Base-by-base conservation (phyloP, 2,113 vertebrate species). In the Marmota flaviventris region DNA sequence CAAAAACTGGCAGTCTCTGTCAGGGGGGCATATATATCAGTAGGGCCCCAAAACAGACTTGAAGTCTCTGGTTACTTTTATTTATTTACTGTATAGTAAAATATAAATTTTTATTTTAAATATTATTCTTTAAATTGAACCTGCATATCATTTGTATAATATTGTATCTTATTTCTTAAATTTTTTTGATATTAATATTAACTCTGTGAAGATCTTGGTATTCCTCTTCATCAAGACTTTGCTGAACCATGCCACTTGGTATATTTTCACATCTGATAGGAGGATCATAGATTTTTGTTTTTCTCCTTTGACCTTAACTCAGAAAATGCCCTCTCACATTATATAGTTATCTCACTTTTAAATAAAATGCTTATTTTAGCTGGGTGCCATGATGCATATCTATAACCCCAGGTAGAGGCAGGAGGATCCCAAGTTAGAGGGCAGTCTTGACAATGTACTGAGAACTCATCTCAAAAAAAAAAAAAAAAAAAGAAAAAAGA, bases 141-240 rank as follows among this genome's bases (percentile, higher is more conserved):
- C 12, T 45, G 3, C 29, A 25, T 77, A 34, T 39, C 12, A 53
- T 37, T 25, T 81, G 5, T 76, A 63, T 45, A 86, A 34, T 48
- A 3, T 58, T 91, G 3, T 89, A 39, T 67, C 89, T 84, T 73
- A 45, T 61, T 85, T 89, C 37, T 92, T 61, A 76, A 58, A 6
- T 5, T 37, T 51, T 77, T 84, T 72, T 51, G 17, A 39, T 70
- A 77, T 63, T 72, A 51, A 42, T 65, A 39, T 67, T 29, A n/a
- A 32, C 16, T 42, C 14, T 39, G 22, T 6, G 16, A 78, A 87
- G 5, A 37, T 65, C 9, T 45, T 24, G 27, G 58, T 76, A 42
- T 45, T 16, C 25, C 5, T 89, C 84, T 73, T 61, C 14, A 48
- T 56, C 2, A 72, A 72, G 61, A 34, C 4, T 76, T 65, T 73